phyloP scores from a whole-genome alignment of 2,113 vertebrate species.

The Mesocricetus auratus region DNA sequence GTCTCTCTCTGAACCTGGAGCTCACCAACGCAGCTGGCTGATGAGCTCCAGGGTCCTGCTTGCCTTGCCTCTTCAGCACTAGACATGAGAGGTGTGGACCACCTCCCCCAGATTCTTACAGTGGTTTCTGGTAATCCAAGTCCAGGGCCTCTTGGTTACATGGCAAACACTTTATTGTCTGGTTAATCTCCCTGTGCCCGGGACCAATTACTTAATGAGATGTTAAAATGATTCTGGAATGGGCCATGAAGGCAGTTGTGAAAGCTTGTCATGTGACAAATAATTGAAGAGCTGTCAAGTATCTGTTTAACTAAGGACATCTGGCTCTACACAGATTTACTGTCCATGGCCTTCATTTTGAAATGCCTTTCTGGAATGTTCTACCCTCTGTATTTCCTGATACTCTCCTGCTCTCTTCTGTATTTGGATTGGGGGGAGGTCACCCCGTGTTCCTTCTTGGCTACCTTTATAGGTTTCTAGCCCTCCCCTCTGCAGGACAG shows the following conservation, averaged over 20 bases:
- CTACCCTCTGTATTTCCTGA: neutral
- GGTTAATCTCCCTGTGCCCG: neutral
- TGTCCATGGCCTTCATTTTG: neutral
- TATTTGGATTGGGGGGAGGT: neutral
- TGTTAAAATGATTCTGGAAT: neutral
- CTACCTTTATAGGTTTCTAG: neutral
- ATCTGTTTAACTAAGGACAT: neutral
- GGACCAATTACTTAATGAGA: constrained; percentile 9
- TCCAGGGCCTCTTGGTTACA: neutral
- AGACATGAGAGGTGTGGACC: neutral
- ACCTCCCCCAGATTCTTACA: neutral
- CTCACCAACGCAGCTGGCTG: neutral
- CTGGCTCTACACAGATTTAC: neutral
- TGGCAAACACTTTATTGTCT: neutral
- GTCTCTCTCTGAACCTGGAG: neutral
- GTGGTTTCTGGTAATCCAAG: neutral
- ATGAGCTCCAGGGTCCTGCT: neutral
- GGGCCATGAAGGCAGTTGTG: neutral
- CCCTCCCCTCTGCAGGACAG: neutral
- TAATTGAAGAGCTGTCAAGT: neutral
- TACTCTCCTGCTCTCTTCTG: neutral
- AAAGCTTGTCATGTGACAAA: neutral
- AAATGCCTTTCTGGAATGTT: neutral
- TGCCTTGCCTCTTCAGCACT: neutral
- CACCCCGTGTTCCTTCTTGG: neutral